phyloP scores from a whole-genome alignment of 1,140 invertebrate species.

The Meloidogyne hapla region DNA sequence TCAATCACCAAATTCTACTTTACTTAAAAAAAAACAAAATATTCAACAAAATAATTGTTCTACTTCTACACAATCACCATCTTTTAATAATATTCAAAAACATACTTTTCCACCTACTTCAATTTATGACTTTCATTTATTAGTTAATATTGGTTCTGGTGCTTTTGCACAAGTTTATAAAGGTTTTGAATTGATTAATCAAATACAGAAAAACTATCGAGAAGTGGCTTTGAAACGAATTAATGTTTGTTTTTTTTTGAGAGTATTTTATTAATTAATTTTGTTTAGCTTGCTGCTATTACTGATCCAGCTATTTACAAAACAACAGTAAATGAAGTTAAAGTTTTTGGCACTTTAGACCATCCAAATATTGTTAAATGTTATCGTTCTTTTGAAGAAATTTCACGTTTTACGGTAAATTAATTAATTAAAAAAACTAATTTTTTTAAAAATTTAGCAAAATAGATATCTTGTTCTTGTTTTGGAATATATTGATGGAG shows the following conservation, averaged over 20 bases:
- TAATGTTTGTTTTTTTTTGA: conserved; percentile 23
- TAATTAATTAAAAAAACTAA: neutral
- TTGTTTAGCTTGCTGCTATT: conserved; percentile 4
- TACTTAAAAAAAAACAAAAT: neutral
- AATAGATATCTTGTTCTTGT: conserved; percentile 28
- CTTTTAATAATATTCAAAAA: neutral
- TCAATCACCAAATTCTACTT: too few species aligned
- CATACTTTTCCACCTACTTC: neutral
- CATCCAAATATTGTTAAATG: conserved; percentile 36
- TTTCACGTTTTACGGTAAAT: neutral
- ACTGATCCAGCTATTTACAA: conserved; percentile 10
- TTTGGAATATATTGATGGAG: conserved; percentile 35
- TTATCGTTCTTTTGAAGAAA: conserved; percentile 27
- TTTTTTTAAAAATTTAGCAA: neutral
- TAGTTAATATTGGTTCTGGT: conserved; percentile 22
- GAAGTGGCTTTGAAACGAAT: conserved; percentile 30
- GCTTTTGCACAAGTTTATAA: conserved; percentile 34
- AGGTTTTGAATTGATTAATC: neutral
- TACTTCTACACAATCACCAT: neutral
- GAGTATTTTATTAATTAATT: neutral
- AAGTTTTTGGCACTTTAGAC: conserved; percentile 24
- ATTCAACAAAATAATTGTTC: neutral
- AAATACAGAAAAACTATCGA: neutral
- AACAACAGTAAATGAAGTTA: conserved; percentile 28
- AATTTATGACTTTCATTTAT: neutral